Evolutionary conservation across 1,140 invertebrate genomes (phyloP).

Genomic region (Drosophila biarmipes): DNA sequence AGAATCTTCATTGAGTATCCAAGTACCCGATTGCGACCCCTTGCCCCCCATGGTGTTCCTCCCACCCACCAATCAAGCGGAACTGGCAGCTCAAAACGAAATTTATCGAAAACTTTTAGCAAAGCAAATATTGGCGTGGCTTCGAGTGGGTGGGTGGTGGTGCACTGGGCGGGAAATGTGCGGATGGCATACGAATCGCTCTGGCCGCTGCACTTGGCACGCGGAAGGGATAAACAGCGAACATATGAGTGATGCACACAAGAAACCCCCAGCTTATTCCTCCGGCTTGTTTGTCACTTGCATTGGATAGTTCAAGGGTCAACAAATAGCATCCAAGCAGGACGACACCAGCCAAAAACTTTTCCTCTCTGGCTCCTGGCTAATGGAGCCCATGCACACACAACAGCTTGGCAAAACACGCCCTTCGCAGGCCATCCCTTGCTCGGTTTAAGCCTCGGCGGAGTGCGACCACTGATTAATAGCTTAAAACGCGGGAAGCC

Average conservation of each 20-base stretch:
- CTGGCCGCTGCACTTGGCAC: background rate
- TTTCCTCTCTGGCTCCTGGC: conserved; percentile 2
- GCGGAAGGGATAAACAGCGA: conserved; percentile 3
- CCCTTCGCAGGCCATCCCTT: background rate
- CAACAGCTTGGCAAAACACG: background rate
- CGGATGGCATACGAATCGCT: conserved; percentile 18
- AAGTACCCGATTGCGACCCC: background rate
- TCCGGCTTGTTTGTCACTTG: conserved; percentile 16
- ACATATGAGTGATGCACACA: background rate
- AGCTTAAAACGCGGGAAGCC: conserved; percentile 18
- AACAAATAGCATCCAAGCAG: background rate
- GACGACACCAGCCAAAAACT: conserved; percentile 5
- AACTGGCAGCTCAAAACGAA: conserved; percentile 12
- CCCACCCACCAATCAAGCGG: background rate
- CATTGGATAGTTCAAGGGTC: conserved; percentile 4
- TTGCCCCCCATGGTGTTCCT: background rate
- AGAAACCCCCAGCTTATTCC: background rate
- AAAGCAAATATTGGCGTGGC: conserved; percentile 22
- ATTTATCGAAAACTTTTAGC: conserved; percentile 38
- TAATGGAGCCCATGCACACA: conserved; percentile 19
- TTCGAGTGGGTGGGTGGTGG: conserved; percentile 5
- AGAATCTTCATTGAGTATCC: background rate
- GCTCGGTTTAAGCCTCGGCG: background rate
- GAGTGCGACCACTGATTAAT: conserved; percentile 27
- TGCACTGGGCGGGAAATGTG: conserved; percentile 20